phyloP scores from a whole-genome alignment of 2,888 invertebrate genomes.

The Drosophila putrida region DNA sequence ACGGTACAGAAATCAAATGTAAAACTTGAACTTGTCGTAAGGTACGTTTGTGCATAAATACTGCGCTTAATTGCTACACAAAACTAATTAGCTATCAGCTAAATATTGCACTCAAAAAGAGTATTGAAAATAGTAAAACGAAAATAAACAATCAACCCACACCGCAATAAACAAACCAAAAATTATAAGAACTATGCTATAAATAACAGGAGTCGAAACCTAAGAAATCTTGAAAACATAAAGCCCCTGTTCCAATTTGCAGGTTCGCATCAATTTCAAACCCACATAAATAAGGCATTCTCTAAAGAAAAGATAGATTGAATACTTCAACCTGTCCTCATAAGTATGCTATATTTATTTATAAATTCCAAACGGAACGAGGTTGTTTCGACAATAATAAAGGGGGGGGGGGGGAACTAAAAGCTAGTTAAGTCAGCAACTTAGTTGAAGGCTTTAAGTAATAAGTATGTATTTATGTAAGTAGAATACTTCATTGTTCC shows the following conservation, averaged over 20 bases:
- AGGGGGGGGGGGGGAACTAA: constrained; percentile 20
- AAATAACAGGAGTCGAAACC: constrained; percentile 36
- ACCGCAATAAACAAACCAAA: constrained; percentile 38
- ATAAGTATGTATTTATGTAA: constrained; percentile 32
- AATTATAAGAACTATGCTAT: constrained; percentile 15
- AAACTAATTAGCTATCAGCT: constrained; percentile 54
- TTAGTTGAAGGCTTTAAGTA: constrained; percentile 59
- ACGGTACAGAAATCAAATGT: constrained; percentile 65
- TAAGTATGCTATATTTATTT: constrained; percentile 3
- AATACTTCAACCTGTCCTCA: neutral
- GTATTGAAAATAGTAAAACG: constrained; percentile 16
- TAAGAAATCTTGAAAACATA: constrained; percentile 39
- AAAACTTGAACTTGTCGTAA: constrained; percentile 57
- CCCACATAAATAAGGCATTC: neutral
- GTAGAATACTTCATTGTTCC: constrained; percentile 73
- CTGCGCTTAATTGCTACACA: constrained; percentile 60
- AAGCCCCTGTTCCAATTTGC: neutral
- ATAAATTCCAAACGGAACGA: neutral
- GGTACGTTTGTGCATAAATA: constrained; percentile 81
- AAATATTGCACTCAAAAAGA: constrained; percentile 61
- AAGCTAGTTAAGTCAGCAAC: constrained; percentile 56
- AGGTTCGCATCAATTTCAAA: neutral
- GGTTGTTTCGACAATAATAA: neutral
- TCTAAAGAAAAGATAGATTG: neutral
- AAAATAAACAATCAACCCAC: constrained; percentile 46